Evolutionary conservation across 2,888 invertebrate species (phyloP).

Genomic region (Drosophila borealis): DNA sequence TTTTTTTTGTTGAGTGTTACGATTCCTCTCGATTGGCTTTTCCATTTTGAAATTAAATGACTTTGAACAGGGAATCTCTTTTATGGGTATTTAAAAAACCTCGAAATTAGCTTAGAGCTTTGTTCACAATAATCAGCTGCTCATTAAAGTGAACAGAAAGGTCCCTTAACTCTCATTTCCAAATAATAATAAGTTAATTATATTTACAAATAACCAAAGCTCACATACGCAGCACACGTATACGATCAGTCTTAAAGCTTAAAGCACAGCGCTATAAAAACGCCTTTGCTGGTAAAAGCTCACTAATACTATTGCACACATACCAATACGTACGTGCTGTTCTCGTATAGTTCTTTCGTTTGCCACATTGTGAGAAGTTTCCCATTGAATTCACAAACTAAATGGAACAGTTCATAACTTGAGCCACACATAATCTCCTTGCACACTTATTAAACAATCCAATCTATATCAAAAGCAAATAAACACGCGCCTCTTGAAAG

Average conservation of each 20-base stretch:
- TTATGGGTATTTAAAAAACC: slow-evolving; percentile 25
- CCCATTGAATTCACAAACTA: slow-evolving; percentile 19
- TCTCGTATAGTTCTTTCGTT: neutral
- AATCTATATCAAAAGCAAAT: slow-evolving; percentile 77
- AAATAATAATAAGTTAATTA: neutral
- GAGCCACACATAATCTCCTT: slow-evolving; percentile 55
- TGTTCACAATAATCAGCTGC: slow-evolving; percentile 15
- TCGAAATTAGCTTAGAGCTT: slow-evolving; percentile 26
- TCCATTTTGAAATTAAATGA: slow-evolving; percentile 52
- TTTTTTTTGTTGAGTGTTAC: slow-evolving; percentile 34
- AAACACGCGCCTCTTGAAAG: slow-evolving; percentile 71
- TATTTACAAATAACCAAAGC: too few species aligned
- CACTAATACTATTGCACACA: neutral
- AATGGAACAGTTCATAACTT: slow-evolving; percentile 55
- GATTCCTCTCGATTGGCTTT: slow-evolving; percentile 58
- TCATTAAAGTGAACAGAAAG: neutral
- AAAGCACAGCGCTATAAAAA: neutral
- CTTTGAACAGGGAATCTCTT: slow-evolving; percentile 10
- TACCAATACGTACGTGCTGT: neutral
- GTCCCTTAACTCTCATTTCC: neutral
- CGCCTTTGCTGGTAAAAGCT: neutral
- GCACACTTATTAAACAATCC: slow-evolving; percentile 66
- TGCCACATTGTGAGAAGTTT: slow-evolving; percentile 31
- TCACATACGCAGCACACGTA: neutral
- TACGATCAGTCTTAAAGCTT: neutral